phyloP scores from a whole-genome alignment of 2,113 vertebrate species.

The Eulacestoma nigropectus region DNA sequence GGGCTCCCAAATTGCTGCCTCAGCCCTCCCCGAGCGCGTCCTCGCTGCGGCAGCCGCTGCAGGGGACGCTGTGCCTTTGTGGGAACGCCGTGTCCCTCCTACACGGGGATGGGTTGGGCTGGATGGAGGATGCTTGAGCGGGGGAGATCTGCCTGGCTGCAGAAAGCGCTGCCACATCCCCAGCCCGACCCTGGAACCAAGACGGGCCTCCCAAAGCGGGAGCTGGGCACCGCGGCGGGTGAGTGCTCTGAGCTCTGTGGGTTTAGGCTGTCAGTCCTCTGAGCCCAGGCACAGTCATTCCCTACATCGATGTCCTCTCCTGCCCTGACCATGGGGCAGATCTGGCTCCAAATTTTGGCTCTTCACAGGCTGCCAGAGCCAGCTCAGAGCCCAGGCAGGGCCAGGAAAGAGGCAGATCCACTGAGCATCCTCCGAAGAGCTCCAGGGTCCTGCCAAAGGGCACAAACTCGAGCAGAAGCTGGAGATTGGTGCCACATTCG shows the following conservation, averaged over 20 bases:
- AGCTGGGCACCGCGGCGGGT: background rate
- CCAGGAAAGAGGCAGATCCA: background rate
- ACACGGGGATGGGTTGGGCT: accelerated
- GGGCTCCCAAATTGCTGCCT: background rate
- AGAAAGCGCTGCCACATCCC: background rate
- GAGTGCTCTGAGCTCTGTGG: background rate
- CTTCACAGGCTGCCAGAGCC: background rate
- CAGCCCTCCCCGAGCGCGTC: background rate
- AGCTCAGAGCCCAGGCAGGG: background rate
- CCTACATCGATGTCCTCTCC: background rate
- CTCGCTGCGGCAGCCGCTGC: accelerated
- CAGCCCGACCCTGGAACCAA: background rate
- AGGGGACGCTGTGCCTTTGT: background rate
- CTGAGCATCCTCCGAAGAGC: background rate
- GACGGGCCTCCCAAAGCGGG: background rate
- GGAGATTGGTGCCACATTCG: background rate
- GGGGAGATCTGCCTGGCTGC: background rate
- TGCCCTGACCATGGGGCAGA: background rate
- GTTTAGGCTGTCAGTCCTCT: background rate
- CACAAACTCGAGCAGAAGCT: background rate
- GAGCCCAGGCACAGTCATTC: background rate
- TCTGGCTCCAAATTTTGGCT: background rate
- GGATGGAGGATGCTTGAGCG: accelerated
- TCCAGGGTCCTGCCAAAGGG: background rate
- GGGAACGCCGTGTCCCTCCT: background rate